Evolutionary conservation across 2,888 invertebrate genomes (phyloP), one percentile per base, ranked within the genome.

Genomic region (Acleris holmiana): DNA sequence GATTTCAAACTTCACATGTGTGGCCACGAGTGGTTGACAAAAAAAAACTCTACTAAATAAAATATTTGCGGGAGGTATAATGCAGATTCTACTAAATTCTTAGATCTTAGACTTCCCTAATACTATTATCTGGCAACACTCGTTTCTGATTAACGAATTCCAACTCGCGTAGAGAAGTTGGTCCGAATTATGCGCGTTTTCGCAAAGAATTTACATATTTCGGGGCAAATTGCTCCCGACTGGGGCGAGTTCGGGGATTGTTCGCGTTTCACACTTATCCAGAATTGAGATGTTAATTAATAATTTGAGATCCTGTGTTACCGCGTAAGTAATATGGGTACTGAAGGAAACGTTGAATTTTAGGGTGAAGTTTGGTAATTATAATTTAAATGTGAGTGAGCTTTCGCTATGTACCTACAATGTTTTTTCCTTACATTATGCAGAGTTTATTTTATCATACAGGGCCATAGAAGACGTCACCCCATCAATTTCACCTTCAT

Each of bases 181-280:
- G 44, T 21, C 4, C 19, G 59, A 64, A 54, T 64, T 59, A 54
- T 64, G 59, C 64, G 44, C 64, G 64, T 64, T 63, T 59, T 64
- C 51, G 29, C 40, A 59, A 64, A 64, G 64, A 64, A 64, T 64
- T 64, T 64, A 59, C 64, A 64, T 64, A 64, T 59, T 64, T 64
- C 25, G 44, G 48, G 55, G 23, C 8, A 55, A 55, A 21, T 55
- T 55, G 48, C 17, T 48, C 41, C 13, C 7, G 18, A 17, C 7
- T 47, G 4, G 25, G 10, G 10, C 51, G 51, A 5, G 50, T 21
- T 25, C 35, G 13, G 50, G 50, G 57, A 51, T 62, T 47, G 61
- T 55, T 49, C 56, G 10, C 44, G 21, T 35, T 19, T 46, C 18
- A 51, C 46, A 40, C 50, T 63, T 57, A 57, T 46, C 56, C 17